Evolutionary conservation across 1,140 invertebrate species (phyloP).

Genomic region (Pseudachorutes palmiensis): DNA sequence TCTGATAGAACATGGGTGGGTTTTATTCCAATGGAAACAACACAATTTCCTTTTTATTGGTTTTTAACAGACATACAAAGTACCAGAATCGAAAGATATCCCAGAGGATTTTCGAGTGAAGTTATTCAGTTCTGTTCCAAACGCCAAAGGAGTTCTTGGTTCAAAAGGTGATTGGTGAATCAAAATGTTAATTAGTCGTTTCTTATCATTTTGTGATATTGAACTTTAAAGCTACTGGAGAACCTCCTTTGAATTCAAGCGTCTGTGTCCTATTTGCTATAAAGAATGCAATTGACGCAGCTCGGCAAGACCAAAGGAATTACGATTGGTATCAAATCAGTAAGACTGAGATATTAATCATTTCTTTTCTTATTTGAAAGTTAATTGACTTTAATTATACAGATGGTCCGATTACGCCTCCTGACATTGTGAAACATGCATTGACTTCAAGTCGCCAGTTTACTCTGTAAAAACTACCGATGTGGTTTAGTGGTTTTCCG

Average conservation of each 20-base stretch:
- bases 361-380: not conserved
- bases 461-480: too few relatives aligned
- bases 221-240: conserved; percentile 55
- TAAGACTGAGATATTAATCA: conserved; percentile 8
- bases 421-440: conserved; percentile 9
- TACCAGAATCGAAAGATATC: conserved; percentile 45
- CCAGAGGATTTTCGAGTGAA: conserved; percentile 47
- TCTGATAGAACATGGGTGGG: not conserved
- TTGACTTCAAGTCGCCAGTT: not conserved
- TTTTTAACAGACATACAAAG: conserved; percentile 43
- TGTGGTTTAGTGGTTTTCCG: too few relatives aligned
- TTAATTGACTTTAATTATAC: not conserved
- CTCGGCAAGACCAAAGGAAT: conserved; percentile 49
- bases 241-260: conserved; percentile 64
- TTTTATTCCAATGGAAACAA: not conserved
- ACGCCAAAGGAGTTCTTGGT: conserved; percentile 42
- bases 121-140: conserved; percentile 45
- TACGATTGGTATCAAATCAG: conserved; percentile 23
- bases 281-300: conserved; percentile 58
- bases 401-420: conserved; percentile 22
- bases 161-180: conserved; percentile 29
- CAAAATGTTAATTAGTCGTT: not conserved
- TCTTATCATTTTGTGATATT: conserved; percentile 1
- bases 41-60: not conserved
- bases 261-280: conserved; percentile 59